phyloP scores from a whole-genome alignment of 2,113 vertebrate genomes.

The Platysteira castanea region DNA sequence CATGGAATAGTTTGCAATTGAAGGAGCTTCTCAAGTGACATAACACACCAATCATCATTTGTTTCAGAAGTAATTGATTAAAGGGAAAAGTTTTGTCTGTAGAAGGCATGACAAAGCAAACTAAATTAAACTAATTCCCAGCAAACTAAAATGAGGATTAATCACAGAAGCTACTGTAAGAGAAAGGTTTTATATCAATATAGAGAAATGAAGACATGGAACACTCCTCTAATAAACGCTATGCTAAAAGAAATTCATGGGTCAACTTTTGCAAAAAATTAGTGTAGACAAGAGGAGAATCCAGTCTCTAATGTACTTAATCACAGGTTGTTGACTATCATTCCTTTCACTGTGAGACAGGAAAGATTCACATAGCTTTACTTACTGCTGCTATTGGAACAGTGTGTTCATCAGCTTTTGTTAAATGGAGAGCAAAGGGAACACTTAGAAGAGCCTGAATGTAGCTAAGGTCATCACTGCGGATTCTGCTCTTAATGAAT shows the following conservation, averaged over 20 bases:
- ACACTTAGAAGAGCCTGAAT: conserved; percentile 68
- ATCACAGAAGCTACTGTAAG: background rate
- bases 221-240: background rate
- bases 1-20: background rate
- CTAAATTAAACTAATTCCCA: background rate
- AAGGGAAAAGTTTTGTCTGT: background rate
- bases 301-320: background rate
- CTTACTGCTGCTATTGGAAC: conserved; percentile 68
- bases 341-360: background rate
- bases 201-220: background rate
- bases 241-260: background rate
- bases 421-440: conserved; percentile 69
- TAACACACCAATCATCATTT: background rate
- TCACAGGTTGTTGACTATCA: background rate
- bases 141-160: background rate
- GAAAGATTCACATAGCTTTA: background rate
- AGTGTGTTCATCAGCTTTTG: conserved; percentile 54
- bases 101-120: background rate
- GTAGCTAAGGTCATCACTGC: conserved; percentile 51
- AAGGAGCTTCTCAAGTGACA: background rate
- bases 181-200: background rate
- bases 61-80: background rate
- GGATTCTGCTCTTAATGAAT: conserved; percentile 74
- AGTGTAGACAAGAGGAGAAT: background rate
- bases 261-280: background rate